Evolutionary conservation across 2,888 invertebrate species (phyloP), one percentile per base, ranked within the genome.

Genomic region (Tipula helvola): DNA sequence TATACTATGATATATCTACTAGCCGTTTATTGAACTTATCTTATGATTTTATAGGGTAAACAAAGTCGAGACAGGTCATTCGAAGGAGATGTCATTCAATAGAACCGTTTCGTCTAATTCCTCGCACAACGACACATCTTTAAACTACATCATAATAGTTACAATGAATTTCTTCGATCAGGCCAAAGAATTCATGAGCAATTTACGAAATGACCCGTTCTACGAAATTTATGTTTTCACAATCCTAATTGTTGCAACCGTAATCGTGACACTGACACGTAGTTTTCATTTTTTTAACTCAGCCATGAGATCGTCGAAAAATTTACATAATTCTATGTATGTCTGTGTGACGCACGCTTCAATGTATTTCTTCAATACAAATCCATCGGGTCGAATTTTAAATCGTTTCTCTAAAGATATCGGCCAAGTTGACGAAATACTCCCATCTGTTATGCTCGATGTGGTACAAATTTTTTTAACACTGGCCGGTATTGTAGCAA

Each of bases 401-500:
- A 98, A 97, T 91, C 93, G 98, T 36, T 97, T 98, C 91, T 96
- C 97, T 0, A 97, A 97, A 91, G 98, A 98, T 89, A 95, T 97
- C 93, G 97, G 91, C 5, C 88, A 92, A 92, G 88, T 94, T 91
- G 92, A 92, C 88, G 92, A 92, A 88, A 90, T 91, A 87, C 87
- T 92, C 87, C 92, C 92, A 0, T 89, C 90, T 3, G 91, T 91
- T 7, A 90, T 92, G 91, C 91, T 92, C 88, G 92, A 92, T 88
- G 91, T 92, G 12, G 89, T 91, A 87, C 95, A 93, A 91, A 95
- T 98, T 87, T 96, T 96, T n/a, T 93, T 97, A 0, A 93, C 96
- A 0, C 93, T 97, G 36, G 92, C 95, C 88, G 97, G 97, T 89
- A 95, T 97, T 87, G 94, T 96, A 87, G 93, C 95, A 13, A 96